Evolutionary conservation across 2,113 vertebrate genomes (phyloP).

Genomic region (Pycnonotus jocosus): DNA sequence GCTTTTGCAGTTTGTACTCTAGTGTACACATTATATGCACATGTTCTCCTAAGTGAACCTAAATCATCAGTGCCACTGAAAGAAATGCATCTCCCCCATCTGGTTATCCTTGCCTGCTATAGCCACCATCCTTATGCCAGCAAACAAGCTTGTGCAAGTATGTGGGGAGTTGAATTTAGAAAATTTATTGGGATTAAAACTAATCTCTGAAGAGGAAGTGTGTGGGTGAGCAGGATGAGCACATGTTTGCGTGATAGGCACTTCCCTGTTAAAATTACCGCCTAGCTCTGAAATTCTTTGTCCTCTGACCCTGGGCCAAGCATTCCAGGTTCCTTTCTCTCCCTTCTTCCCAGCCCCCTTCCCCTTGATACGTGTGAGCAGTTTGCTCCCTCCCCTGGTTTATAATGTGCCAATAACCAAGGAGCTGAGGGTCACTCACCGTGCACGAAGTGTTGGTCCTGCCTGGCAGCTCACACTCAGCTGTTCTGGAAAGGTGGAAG

Average conservation of each 20-base stretch:
- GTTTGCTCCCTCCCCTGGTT: not conserved
- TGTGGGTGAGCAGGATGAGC: not conserved
- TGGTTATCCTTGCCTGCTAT: not conserved
- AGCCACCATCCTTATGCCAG: not conserved
- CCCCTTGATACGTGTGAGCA: not conserved
- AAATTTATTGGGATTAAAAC: not conserved
- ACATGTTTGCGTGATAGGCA: not conserved
- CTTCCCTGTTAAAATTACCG: not conserved
- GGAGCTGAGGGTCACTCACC: not conserved
- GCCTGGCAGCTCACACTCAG: not conserved
- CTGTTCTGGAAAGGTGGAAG: not conserved
- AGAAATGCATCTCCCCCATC: not conserved
- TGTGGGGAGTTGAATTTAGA: not conserved
- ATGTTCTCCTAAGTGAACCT: not conserved
- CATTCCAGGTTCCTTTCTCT: not conserved
- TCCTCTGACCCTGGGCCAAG: not conserved
- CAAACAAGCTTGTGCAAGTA: not conserved
- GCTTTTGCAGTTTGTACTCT: not conserved
- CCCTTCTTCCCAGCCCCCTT: not conserved
- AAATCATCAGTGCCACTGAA: not conserved
- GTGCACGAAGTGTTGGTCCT: not conserved
- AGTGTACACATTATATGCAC: not conserved
- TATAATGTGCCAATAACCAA: not conserved
- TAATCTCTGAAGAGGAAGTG: not conserved
- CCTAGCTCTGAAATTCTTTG: conserved; percentile 3